Conservation (phyloP, 2,888 invertebrate species). For the Eurytoma adleriae region DNA sequence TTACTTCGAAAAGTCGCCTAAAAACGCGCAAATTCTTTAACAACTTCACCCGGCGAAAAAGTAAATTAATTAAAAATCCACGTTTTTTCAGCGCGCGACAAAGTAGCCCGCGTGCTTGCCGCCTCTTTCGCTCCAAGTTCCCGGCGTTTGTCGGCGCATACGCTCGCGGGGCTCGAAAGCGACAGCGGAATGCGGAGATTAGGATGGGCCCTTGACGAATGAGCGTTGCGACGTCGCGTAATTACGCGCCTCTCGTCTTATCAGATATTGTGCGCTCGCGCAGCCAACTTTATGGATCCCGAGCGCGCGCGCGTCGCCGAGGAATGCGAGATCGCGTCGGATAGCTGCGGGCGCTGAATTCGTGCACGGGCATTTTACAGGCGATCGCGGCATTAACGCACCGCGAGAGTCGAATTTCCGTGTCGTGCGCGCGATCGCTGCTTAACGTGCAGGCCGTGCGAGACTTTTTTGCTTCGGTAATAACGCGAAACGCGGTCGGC, state of each 20-base stretch:
- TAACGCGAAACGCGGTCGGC: background rate
- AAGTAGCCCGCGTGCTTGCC: too few species aligned
- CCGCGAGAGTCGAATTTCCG: background rate
- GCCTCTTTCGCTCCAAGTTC: too few species aligned
- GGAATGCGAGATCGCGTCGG: conserved; percentile 44
- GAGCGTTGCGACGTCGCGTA: background rate
- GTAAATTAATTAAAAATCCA: too few species aligned
- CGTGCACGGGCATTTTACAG: conserved; percentile 42
- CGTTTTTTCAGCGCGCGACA: too few species aligned
- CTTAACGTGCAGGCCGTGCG: background rate
- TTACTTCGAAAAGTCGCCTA: too few species aligned
- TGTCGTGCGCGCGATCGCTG: background rate
- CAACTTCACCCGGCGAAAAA: too few species aligned
- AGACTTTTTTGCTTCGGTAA: background rate
- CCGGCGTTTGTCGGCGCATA: too few species aligned
- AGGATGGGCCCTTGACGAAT: conserved; percentile 17
- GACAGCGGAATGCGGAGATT: conserved; percentile 21
- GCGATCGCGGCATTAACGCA: conserved; percentile 48
- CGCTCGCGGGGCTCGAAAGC: background rate
- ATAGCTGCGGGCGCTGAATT: conserved; percentile 37
- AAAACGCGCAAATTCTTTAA: too few species aligned
- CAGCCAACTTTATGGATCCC: background rate
- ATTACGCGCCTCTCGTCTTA: background rate
- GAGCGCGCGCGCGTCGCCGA: background rate
- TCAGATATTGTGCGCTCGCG: background rate